A percentile compares a stretch with the other conserved stretches of the same genome.
Evolutionary conservation across 2,797 vertebrate genomes (phyloP).

Genomic region (Echeneis naucrates): DNA sequence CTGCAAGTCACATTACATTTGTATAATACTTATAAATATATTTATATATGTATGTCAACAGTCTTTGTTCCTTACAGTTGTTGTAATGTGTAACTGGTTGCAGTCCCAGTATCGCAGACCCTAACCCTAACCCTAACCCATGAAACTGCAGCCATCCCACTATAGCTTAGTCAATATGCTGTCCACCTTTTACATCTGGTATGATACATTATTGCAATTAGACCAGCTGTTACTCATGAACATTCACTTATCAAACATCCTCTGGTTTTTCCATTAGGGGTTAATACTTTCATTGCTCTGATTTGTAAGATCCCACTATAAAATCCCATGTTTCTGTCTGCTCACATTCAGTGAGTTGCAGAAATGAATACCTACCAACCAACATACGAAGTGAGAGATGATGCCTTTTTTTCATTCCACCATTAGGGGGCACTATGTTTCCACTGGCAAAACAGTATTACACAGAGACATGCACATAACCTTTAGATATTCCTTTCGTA

Average conservation of each 20-base stretch:
- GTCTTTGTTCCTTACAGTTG: background rate
- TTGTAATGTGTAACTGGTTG: too few species aligned
- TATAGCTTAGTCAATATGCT: background rate
- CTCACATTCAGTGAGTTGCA: background rate
- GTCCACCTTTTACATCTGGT: background rate
- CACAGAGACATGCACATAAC: background rate
- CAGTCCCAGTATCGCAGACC: background rate
- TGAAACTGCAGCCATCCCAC: background rate
- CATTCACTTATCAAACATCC: background rate
- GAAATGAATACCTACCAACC: background rate
- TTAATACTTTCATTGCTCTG: background rate
- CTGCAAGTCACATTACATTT: background rate
- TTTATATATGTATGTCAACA: background rate
- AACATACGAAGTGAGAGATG: background rate
- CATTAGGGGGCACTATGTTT: conserved; percentile 76
- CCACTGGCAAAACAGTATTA: conserved; percentile 10
- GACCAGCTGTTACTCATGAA: background rate
- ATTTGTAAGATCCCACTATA: background rate
- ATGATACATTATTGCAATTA: background rate
- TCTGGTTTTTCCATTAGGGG: background rate
- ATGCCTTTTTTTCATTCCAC: conserved; percentile 30
- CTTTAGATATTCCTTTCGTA: conserved; percentile 2
- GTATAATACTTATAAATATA: background rate
- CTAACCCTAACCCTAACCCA: too few species aligned
- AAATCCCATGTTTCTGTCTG: background rate